Evolutionary conservation across 2,888 invertebrate genomes (phyloP), one percentile per base, ranked within the genome.

Genomic region (Oeneis ivallda): DNA sequence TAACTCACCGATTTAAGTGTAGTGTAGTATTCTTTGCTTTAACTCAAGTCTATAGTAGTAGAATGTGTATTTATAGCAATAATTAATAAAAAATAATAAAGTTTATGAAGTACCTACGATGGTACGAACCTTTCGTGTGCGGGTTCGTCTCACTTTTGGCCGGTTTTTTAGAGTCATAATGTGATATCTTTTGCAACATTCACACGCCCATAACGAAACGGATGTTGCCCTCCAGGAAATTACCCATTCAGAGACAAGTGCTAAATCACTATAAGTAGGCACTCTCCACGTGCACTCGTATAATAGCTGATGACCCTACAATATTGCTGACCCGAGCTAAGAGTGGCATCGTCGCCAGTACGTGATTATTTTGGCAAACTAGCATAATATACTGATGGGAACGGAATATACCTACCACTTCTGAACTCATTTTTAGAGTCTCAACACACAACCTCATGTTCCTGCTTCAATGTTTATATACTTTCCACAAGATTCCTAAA

Each of bases 351-450:
- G 79, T 79, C 71, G 73, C 69, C 68, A 34, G 79, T 78, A 88
- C 88, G 89, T 87, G 88, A 87, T 83, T 66, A 80, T 81, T 82
- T 84, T 79, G 77, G 81, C 80, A 78, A 75, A 78, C 71, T 76
- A 75, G 70, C 73, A 68, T 68, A n/a, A 74, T 74, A 65, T 73
- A 65, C 68, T 80, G 78, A n/a, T 88, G 88, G 79, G 89, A 91
- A 88, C 84, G 89, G 89, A 89, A 19, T 60, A 19, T 41, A 49
- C 59, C 49, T 41, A 49, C 59, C 49, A 59, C 58, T 58, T 83
- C 78, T 75, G 71, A 68, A 62, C 65, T 67, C 45, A 53, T n/a
- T 43, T 26, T 17, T 41, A 56, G 4, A 37, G 15, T 17, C 41
- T 43, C 13, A 2, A 26, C 41, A 47, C 32, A 47, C n/a, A 13